Evolutionary conservation across 2,113 vertebrate species (phyloP).

Genomic region (Brachirus orientalis): DNA sequence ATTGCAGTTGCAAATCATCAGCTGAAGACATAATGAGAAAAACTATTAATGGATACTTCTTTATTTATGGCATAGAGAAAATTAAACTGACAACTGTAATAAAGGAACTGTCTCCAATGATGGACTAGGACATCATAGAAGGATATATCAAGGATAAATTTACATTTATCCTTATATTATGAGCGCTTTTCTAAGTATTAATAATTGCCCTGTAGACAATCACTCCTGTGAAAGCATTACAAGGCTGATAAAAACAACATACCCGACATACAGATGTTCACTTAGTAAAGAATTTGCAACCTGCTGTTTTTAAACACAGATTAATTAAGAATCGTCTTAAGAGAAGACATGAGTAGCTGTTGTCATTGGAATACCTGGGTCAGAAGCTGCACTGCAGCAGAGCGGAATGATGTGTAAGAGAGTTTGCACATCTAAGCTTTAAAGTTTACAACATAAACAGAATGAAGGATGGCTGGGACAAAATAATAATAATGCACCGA

Average conservation of each 20-base stretch:
- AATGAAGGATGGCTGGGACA: constrained; percentile 11
- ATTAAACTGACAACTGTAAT: not conserved
- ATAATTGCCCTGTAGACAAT: not conserved
- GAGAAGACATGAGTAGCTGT: constrained; percentile 29
- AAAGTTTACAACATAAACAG: not conserved
- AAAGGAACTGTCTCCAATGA: constrained; percentile 5
- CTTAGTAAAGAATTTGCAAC: constrained; percentile 39
- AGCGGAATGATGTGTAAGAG: not conserved
- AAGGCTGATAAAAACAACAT: constrained; percentile 11
- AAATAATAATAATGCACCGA: constrained; percentile 1
- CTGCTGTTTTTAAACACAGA: constrained; percentile 68
- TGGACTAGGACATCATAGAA: not conserved
- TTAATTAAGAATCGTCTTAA: constrained; percentile 48
- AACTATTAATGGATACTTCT: constrained; percentile 22
- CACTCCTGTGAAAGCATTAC: not conserved
- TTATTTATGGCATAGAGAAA: not conserved
- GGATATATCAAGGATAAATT: constrained; percentile 16
- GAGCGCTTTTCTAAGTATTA: not conserved
- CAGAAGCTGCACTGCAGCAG: constrained; percentile 13
- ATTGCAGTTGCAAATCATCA: constrained; percentile 22
- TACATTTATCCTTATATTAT: not conserved
- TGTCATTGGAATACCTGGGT: not conserved
- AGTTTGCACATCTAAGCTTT: constrained; percentile 2
- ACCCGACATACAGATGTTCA: constrained; percentile 31
- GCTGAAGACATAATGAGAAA: constrained; percentile 11